Evolutionary conservation across 1,140 invertebrate genomes (phyloP).

Genomic region (Leptinotarsa texana): DNA sequence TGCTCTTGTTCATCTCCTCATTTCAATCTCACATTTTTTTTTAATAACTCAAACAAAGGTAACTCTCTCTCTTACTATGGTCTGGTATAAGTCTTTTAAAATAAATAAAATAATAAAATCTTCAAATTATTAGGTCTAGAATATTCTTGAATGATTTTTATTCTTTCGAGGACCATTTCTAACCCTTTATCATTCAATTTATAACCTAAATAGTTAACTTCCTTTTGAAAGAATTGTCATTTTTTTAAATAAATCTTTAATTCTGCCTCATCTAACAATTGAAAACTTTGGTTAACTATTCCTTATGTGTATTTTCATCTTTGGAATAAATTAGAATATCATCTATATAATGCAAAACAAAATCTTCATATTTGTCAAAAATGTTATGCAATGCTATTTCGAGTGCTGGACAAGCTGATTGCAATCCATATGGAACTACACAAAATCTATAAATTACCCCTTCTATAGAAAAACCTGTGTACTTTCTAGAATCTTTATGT

Average conservation of each 20-base stretch:
- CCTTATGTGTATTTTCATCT: constrained; percentile 45
- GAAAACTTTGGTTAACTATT: constrained; percentile 43
- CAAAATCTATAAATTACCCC: constrained; percentile 11
- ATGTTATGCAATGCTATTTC: neutral
- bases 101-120: constrained; percentile 43
- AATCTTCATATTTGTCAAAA: constrained; percentile 14
- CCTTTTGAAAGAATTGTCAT: constrained; percentile 18
- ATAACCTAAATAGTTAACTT: constrained; percentile 46
- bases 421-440: constrained; percentile 15
- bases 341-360: constrained; percentile 15
- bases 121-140: constrained; percentile 32
- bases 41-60: too few species aligned
- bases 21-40: too few species aligned
- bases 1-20: too few species aligned
- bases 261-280: constrained; percentile 42
- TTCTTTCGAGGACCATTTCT: neutral
- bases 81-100: constrained; percentile 21
- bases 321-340: constrained; percentile 52
- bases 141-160: constrained; percentile 41
- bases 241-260: constrained; percentile 43
- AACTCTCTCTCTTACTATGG: too few species aligned
- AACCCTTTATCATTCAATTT: constrained; percentile 41
- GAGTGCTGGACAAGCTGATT: constrained; percentile 4
- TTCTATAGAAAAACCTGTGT: constrained; percentile 8
- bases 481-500: constrained; percentile 13